Percentiles rank a stretch among this genome's conserved stretches.
Conservation (phyloP, 2,797 vertebrate genomes). For the Gadopsis marmoratus region DNA sequence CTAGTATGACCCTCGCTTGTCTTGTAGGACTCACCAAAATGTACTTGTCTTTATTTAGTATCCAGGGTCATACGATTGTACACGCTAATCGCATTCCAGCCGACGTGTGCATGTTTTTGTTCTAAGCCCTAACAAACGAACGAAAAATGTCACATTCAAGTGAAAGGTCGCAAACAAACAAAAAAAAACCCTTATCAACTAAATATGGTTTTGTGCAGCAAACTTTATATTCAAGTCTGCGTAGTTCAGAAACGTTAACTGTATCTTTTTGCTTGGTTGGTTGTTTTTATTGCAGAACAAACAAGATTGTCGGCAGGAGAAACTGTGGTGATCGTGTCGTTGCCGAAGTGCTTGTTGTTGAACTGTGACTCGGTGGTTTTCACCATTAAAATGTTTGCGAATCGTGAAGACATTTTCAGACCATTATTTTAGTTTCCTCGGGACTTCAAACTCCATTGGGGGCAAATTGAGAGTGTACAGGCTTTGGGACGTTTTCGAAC, state of each 20-base stretch:
- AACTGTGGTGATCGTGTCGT: too few species aligned
- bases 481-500: too few species aligned
- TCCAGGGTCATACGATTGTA: too few species aligned
- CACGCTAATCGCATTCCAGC: not conserved
- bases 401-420: too few species aligned
- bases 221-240: not conserved
- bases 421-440: too few species aligned
- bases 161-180: too few species aligned
- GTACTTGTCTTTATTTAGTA: not conserved
- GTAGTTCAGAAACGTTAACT: not conserved
- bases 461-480: too few species aligned
- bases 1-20: accelerated
- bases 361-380: not conserved
- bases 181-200: not conserved
- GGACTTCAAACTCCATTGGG: too few species aligned
- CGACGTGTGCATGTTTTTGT: not conserved
- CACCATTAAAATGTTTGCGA: not conserved
- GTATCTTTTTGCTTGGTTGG: too few species aligned
- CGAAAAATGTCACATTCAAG: not conserved
- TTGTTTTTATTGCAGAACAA: too few species aligned
- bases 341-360: not conserved
- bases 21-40: not conserved
- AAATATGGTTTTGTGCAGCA: not conserved
- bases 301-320: too few species aligned
- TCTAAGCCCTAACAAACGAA: not conserved